Percentiles rank a stretch among this genome's conserved stretches.
Evolutionary conservation across 2,888 invertebrate genomes (phyloP).

Genomic region (Yponomeuta cagnagella): DNA sequence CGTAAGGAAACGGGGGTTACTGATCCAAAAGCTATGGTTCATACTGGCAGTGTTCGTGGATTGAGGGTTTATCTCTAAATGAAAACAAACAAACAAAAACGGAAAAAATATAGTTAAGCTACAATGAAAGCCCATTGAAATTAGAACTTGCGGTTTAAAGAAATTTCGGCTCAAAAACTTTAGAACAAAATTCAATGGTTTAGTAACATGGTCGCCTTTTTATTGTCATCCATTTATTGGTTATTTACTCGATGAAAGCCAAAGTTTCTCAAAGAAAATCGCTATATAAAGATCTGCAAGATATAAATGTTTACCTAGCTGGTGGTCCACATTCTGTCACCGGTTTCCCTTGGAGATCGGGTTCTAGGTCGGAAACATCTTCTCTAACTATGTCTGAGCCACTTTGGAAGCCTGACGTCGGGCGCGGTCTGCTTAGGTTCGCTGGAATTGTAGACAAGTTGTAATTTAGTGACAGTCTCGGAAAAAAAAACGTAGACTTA

Average conservation of each 20-base stretch:
- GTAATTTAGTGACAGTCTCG: neutral
- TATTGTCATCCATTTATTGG: neutral
- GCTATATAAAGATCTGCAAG: neutral
- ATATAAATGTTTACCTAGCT: constrained; percentile 68
- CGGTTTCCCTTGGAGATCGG: constrained; percentile 54
- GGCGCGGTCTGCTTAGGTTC: constrained; percentile 56
- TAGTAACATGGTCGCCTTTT: no score
- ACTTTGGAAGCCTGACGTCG: constrained; percentile 66
- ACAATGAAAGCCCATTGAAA: constrained; percentile 66
- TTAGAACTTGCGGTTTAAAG: constrained; percentile 21
- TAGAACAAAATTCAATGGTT: no score
- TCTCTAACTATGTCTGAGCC: constrained; percentile 74
- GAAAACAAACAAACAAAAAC: constrained; percentile 17
- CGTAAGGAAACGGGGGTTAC: neutral
- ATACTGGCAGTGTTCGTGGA: neutral
- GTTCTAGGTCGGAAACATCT: constrained; percentile 76
- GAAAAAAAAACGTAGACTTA: no score
- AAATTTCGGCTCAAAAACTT: neutral
- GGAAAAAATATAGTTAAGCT: constrained; percentile 42
- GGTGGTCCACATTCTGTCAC: constrained; percentile 79
- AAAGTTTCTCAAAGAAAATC: neutral
- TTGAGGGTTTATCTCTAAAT: constrained; percentile 19
- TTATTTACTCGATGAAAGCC: neutral
- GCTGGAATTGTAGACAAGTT: constrained; percentile 35
- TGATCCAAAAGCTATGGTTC: constrained; percentile 9